These are phyloP conservation scores for Willisornis vidua DNA, from an alignment of 2,113 vertebrate genomes.

Conservation along the genomic window DNA sequence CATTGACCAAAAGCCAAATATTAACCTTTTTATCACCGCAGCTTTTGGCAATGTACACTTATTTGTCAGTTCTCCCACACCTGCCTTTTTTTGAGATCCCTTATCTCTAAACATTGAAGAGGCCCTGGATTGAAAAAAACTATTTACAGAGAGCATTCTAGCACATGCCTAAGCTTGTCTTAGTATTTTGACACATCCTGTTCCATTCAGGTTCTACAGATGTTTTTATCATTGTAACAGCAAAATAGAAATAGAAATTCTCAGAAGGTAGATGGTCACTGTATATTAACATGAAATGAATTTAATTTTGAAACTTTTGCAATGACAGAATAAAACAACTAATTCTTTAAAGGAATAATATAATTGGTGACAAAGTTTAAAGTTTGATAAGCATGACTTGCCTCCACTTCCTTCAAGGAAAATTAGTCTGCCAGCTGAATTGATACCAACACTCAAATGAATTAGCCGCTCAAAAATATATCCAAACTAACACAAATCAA, in stretches of 20 bases:
- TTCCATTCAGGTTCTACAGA: not conserved
- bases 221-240: not conserved
- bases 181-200: not conserved
- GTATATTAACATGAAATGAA: not conserved
- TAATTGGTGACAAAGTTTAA: not conserved
- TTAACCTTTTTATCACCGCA: not conserved
- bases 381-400: not conserved
- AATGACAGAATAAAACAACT: not conserved
- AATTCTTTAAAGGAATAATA: not conserved
- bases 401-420: not conserved
- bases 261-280: not conserved
- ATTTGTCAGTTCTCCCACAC: not conserved
- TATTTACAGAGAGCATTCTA: not conserved
- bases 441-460: not conserved
- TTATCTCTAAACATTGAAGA: not conserved
- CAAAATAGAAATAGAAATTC: not conserved
- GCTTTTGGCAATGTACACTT: not conserved
- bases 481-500: not conserved
- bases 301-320: not conserved
- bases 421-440: not conserved
- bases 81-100: not conserved
- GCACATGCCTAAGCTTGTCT: not conserved
- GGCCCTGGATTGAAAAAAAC: not conserved
- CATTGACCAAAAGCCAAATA: not conserved
- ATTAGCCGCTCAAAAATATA: not conserved